Percentiles rank a stretch among this genome's conserved stretches.
Conservation (phyloP, 2,113 vertebrate genomes). For the Balaenoptera acutorostrata region DNA sequence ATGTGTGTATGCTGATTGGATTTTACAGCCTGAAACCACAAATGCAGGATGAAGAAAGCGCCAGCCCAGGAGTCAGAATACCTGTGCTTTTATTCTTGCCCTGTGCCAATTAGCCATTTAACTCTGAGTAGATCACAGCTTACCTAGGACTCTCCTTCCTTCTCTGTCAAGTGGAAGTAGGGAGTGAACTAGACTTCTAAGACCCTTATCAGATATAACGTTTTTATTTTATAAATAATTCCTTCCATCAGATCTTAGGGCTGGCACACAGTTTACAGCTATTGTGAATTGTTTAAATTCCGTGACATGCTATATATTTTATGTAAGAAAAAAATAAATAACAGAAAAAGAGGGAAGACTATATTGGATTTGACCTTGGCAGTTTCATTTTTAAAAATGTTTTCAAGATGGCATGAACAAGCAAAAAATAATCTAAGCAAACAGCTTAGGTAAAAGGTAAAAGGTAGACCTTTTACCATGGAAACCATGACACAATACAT, state of each 20-base stretch:
- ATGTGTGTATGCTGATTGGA: neutral
- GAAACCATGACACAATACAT: conserved; percentile 61
- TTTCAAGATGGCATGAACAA: conserved; percentile 56
- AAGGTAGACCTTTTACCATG: conserved; percentile 54
- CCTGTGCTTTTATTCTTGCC: too few relatives aligned
- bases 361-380: conserved; percentile 47
- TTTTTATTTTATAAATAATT: conserved; percentile 4
- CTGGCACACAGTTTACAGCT: neutral
- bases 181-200: neutral
- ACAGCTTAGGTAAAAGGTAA: neutral
- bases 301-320: neutral
- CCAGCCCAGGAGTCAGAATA: neutral
- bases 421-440: conserved; percentile 55
- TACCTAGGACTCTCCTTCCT: neutral
- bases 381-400: conserved; percentile 2
- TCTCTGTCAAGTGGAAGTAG: neutral
- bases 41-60: neutral
- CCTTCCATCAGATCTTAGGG: neutral
- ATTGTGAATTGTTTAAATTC: neutral
- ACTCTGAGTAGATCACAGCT: neutral
- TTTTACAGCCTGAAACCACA: neutral
- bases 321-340: neutral
- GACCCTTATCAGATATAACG: neutral
- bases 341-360: neutral
- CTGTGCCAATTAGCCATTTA: neutral